Evolutionary conservation across 2,113 vertebrate species (phyloP).

Genomic region (Salvator merianae): DNA sequence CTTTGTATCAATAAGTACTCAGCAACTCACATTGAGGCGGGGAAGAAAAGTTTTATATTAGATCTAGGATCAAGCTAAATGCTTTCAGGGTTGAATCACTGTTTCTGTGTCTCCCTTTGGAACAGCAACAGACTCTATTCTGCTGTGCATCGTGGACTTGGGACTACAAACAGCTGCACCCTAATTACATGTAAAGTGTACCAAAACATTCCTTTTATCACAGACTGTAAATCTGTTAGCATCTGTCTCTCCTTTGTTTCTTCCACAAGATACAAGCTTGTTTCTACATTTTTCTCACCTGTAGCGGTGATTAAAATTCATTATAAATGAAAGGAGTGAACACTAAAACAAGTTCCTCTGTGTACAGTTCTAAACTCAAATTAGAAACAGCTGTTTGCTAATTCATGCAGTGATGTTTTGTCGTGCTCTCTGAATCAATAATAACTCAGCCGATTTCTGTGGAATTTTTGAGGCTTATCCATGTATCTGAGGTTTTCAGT

Average conservation of each 20-base stretch:
- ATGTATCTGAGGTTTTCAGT: constrained; percentile 18
- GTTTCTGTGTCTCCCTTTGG: constrained; percentile 81
- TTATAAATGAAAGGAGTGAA: constrained; percentile 87
- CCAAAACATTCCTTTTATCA: constrained; percentile 87
- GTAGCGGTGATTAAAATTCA: constrained; percentile 89
- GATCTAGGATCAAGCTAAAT: constrained; percentile 70
- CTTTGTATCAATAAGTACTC: too few relatives aligned
- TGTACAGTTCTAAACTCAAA: constrained; percentile 88
- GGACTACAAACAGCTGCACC: constrained; percentile 85
- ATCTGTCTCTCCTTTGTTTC: constrained; percentile 84
- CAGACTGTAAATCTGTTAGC: constrained; percentile 87
- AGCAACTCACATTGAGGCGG: background rate
- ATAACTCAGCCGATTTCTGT: constrained; percentile 78
- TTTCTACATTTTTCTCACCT: constrained; percentile 89
- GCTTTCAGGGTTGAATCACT: constrained; percentile 81
- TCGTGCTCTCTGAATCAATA: constrained; percentile 86
- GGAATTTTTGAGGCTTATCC: constrained; percentile 72
- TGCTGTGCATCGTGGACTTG: constrained; percentile 76
- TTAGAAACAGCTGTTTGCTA: constrained; percentile 93
- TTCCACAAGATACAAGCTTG: constrained; percentile 89
- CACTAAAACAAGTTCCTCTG: constrained; percentile 90
- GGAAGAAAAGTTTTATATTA: constrained; percentile 65
- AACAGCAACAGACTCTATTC: constrained; percentile 77
- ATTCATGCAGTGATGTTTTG: constrained; percentile 87
- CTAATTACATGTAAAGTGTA: constrained; percentile 92